phyloP scores from a whole-genome alignment of 2,888 invertebrate genomes.

The Hemistola chrysoprasaria region DNA sequence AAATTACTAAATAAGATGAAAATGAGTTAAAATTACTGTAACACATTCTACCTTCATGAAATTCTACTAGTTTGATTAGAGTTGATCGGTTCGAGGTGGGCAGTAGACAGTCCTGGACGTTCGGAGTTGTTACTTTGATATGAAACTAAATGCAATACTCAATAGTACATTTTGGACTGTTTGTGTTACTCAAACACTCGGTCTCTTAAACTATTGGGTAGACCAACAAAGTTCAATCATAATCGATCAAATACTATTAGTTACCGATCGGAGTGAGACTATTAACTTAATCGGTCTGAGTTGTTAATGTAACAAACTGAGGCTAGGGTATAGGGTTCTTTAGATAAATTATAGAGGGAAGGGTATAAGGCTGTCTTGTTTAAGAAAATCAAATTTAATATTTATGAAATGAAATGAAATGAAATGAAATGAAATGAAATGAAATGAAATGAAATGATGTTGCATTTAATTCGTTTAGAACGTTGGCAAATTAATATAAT shows the following conservation, averaged over 20 bases:
- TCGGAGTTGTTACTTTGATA: constrained; percentile 28
- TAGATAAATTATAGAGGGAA: too few relatives aligned
- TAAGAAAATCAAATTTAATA: too few relatives aligned
- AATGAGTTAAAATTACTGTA: not conserved
- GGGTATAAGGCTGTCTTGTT: too few relatives aligned
- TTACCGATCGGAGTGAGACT: constrained; percentile 21
- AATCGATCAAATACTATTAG: constrained; percentile 30
- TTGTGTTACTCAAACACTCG: constrained; percentile 24
- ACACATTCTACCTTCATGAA: constrained; percentile 5
- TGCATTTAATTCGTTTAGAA: too few relatives aligned
- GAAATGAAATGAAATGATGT: too few relatives aligned
- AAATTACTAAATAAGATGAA: not conserved
- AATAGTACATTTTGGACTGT: constrained; percentile 29
- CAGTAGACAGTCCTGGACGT: constrained; percentile 42
- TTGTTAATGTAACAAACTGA: constrained; percentile 1
- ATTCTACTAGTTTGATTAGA: constrained; percentile 14
- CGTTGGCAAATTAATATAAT: too few relatives aligned
- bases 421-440: too few relatives aligned
- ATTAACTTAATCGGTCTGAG: constrained; percentile 22
- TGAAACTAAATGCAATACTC: constrained; percentile 35
- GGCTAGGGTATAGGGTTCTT: too few relatives aligned
- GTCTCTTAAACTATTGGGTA: constrained; percentile 16
- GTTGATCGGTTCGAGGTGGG: constrained; percentile 35
- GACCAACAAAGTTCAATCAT: constrained; percentile 29
- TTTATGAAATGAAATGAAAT: too few relatives aligned